Base-by-base conservation (phyloP, 2,113 vertebrate genomes). In the Bombycilla garrulus region DNA sequence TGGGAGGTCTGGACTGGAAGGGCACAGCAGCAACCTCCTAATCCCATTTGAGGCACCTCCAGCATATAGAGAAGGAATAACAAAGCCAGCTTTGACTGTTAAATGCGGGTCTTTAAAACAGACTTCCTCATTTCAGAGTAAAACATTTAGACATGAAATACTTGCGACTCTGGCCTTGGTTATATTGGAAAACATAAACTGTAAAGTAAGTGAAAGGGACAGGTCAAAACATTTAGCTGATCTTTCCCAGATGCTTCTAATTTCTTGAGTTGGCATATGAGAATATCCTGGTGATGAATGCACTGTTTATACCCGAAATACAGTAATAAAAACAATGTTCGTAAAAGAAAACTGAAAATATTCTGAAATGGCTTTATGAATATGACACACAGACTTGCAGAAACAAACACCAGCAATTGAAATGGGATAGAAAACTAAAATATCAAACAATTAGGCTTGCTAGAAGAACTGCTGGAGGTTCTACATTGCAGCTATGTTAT, bases 191-290 rank as follows among this genome's bases (percentile, higher is more conserved):
- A 92, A 94, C 29, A 73, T 35, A 81, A 95, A 93, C 42, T 33
- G 35, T 26, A 36, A 54, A 70, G 67, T 73, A 90, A 96, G 57
- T 69, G 45, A 77, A 88, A 88, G 26, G 54, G 79, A 93, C 60
- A 74, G 67, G 64, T 62, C 76, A 73, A 54, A 92, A 61, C 67
- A 51, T 58, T 57, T 28, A 78, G 26, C 60, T 86, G 91, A 90
- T 86, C 67, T 67, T 80, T 90, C 45, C 86, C 88, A 96, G 83
- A 88, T 21, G 31, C 50, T 86, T 88, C 65, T 80, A 42, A 67
- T 86, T 92, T 90, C 67, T 81, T 40, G 56, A 86, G 56, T 44
- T 83, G 77, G 31, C 2, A 0, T 24, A 80, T 5, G 17, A 94
- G 69, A 83, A 66, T 14, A 84, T 38, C 38, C 51, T 53, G 36